Percentiles rank a stretch among this genome's conserved stretches.
These are phyloP conservation scores for Tautogolabrus adspersus DNA, from an alignment of 2,113 vertebrate genomes.

Conservation along the genomic window DNA sequence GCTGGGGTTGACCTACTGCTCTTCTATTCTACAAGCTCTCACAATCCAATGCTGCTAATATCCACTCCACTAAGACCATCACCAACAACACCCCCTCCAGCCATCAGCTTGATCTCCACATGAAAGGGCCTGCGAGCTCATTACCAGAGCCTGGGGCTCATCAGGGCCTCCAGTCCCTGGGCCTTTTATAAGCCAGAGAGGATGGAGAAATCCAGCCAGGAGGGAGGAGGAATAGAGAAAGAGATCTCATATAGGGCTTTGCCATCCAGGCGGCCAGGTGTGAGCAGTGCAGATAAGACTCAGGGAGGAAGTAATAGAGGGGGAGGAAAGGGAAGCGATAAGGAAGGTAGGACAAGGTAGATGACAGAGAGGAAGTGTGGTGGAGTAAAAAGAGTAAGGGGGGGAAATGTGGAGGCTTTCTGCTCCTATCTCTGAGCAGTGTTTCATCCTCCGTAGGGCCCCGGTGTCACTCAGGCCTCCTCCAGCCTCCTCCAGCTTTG, in stretches of 20 bases:
- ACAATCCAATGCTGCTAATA: constrained; percentile 59
- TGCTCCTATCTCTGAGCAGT: constrained; percentile 50
- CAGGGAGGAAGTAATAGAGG: constrained; percentile 45
- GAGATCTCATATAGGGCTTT: constrained; percentile 40
- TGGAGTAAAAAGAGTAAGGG: constrained; percentile 37
- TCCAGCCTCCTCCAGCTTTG: constrained; percentile 73
- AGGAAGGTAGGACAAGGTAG: constrained; percentile 55
- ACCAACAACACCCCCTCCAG: constrained; percentile 59
- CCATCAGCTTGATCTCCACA: constrained; percentile 73
- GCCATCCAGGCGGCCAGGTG: constrained; percentile 67
- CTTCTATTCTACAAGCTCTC: constrained; percentile 33
- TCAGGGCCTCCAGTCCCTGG: constrained; percentile 50
- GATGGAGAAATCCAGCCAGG: constrained; percentile 62
- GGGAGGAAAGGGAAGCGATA: constrained; percentile 54
- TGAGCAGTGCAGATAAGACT: constrained; percentile 67
- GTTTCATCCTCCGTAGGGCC: constrained; percentile 69
- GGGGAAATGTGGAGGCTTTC: constrained; percentile 47
- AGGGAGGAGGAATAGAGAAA: constrained; percentile 30
- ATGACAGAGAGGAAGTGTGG: constrained; percentile 57
- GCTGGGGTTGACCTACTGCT: constrained; percentile 43
- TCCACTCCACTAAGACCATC: constrained; percentile 57
- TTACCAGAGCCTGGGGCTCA: constrained; percentile 72
- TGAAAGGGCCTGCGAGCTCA: constrained; percentile 77
- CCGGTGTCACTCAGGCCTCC: constrained; percentile 66
- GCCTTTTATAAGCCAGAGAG: constrained; percentile 63